Evolutionary conservation across 2,113 vertebrate species (phyloP).

Genomic region (Hypomesus transpacificus): DNA sequence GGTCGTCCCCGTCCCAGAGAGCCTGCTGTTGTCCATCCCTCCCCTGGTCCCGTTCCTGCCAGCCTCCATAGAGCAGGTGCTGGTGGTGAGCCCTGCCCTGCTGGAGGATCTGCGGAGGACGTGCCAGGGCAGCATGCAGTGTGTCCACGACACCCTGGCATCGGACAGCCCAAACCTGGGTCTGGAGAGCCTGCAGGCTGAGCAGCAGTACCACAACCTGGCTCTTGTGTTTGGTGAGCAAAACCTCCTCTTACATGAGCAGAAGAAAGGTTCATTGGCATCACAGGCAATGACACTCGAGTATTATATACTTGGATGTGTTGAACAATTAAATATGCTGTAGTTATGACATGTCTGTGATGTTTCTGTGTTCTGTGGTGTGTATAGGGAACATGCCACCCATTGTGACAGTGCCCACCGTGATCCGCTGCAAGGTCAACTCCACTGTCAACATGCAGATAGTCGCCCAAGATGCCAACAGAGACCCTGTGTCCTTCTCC

Average conservation of each 20-base stretch:
- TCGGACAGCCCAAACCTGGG: slow-evolving; percentile 58
- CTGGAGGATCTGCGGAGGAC: slow-evolving; percentile 48
- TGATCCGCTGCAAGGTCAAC: slow-evolving; percentile 69
- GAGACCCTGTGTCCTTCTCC: slow-evolving; percentile 69
- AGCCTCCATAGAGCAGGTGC: slow-evolving; percentile 42
- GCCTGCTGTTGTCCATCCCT: slow-evolving; percentile 63
- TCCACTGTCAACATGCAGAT: slow-evolving; percentile 57
- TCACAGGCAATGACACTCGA: no score
- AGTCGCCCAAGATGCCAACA: slow-evolving; percentile 68
- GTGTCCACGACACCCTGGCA: slow-evolving; percentile 69
- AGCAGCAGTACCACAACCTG: slow-evolving; percentile 48
- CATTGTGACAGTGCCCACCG: slow-evolving; percentile 63
- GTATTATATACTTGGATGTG: neutral
- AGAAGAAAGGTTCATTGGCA: no score
- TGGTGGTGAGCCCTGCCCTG: slow-evolving; percentile 53
- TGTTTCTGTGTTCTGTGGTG: slow-evolving; percentile 1
- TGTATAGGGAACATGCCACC: slow-evolving; percentile 73
- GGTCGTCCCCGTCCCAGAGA: slow-evolving; percentile 76
- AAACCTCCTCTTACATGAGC: neutral
- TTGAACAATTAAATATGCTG: neutral
- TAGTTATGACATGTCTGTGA: neutral
- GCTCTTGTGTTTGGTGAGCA: slow-evolving; percentile 62
- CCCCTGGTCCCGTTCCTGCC: slow-evolving; percentile 41
- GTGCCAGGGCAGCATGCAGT: slow-evolving; percentile 63
- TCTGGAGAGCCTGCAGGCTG: slow-evolving; percentile 55